Percentiles rank a stretch among this genome's conserved stretches.
These are phyloP conservation scores for Hydrocynus forskahlii DNA, from an alignment of 2,797 vertebrate genomes.

Conservation along the genomic window DNA sequence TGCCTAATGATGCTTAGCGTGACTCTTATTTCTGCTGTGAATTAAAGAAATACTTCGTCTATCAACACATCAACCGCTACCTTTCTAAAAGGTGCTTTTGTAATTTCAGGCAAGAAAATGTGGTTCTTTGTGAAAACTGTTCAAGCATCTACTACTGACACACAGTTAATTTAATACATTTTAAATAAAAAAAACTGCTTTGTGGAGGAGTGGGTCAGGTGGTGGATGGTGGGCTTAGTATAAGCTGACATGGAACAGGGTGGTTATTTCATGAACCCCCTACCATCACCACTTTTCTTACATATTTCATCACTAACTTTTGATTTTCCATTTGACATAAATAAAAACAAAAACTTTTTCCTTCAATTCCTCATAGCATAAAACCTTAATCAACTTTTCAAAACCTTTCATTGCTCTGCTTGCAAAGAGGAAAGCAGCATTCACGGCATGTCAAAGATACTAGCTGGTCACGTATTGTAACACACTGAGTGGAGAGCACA, in stretches of 20 bases:
- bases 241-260: background rate
- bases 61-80: no score
- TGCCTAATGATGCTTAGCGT: conserved; percentile 54
- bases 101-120: background rate
- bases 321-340: background rate
- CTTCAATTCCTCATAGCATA: background rate
- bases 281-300: no score
- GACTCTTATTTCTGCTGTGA: conserved; percentile 8
- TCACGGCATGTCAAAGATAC: conserved; percentile 73
- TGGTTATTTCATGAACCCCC: background rate
- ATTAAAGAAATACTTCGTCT: no score
- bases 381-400: conserved; percentile 42
- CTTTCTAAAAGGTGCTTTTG: no score
- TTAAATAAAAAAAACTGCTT: no score
- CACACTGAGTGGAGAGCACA: conserved; percentile 65
- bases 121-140: background rate
- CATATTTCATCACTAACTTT: background rate
- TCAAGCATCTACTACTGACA: background rate
- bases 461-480: conserved; percentile 74
- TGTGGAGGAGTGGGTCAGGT: background rate
- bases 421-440: conserved; percentile 67
- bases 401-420: conserved; percentile 62
- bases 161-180: background rate
- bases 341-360: background rate
- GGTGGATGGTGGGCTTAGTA: background rate